phyloP scores from a whole-genome alignment of 2,797 vertebrate genomes.

The Hozukius guyotensis region DNA sequence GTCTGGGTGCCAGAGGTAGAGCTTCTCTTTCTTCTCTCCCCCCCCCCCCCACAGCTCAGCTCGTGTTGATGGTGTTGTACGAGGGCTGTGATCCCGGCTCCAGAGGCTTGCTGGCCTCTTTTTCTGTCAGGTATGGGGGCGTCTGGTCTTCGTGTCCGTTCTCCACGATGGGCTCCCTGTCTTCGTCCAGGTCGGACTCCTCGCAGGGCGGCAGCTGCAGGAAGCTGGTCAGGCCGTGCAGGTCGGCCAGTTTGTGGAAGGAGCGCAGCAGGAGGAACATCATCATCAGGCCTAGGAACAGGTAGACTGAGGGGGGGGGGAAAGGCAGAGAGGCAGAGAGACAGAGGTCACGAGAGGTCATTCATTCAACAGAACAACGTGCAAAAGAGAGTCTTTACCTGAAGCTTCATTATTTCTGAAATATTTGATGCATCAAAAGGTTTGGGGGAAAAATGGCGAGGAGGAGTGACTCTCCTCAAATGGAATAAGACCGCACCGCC shows the following conservation, averaged over 20 bases:
- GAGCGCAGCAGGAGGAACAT: slow-evolving; percentile 90
- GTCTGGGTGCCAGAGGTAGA: slow-evolving; percentile 14
- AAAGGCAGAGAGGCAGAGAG: background rate
- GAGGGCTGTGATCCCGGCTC: slow-evolving; percentile 69
- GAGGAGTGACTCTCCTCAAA: background rate
- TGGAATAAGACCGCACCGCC: background rate
- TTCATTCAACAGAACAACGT: background rate
- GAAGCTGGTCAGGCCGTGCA: slow-evolving; percentile 84
- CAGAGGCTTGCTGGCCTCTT: slow-evolving; percentile 54
- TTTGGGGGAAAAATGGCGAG: background rate
- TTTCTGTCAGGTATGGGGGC: background rate
- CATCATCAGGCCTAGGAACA: slow-evolving; percentile 85
- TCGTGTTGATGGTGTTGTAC: slow-evolving; percentile 81
- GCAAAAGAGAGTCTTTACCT: background rate
- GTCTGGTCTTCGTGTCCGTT: background rate
- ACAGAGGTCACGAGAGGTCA: background rate
- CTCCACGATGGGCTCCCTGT: slow-evolving; percentile 74
- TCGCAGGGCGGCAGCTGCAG: slow-evolving; percentile 82
- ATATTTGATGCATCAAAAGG: background rate
- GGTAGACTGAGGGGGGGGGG: slow-evolving; percentile 77
- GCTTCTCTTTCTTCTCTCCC: background rate
- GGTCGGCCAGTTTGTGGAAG: slow-evolving; percentile 86
- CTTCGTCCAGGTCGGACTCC: slow-evolving; percentile 71
- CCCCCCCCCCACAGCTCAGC: slow-evolving; percentile 38
- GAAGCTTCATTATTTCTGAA: background rate